Conservation (phyloP, 1,140 invertebrate genomes). For the Lutraria rhynchaena region DNA sequence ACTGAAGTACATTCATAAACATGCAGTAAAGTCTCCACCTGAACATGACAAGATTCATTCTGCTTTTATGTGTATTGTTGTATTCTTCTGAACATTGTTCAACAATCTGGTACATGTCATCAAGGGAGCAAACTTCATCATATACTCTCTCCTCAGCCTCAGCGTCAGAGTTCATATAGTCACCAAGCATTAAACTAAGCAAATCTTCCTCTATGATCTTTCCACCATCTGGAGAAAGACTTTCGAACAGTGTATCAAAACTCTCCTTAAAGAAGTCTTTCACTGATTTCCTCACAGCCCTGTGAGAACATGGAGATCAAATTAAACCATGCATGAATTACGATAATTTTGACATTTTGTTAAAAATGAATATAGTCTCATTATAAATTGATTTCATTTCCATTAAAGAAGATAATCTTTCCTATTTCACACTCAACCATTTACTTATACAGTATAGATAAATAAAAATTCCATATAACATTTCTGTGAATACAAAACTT, state of each 20-base stretch:
- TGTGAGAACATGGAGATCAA: too few species aligned
- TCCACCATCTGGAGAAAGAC: constrained; percentile 79
- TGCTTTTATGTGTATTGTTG: constrained; percentile 82
- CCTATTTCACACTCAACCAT: too few species aligned
- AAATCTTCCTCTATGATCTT: constrained; percentile 83
- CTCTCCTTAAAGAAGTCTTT: constrained; percentile 88
- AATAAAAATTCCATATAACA: too few species aligned
- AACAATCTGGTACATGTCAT: constrained; percentile 83
- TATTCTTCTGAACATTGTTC: constrained; percentile 81
- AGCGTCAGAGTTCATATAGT: constrained; percentile 92
- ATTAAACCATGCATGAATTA: too few species aligned
- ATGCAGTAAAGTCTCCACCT: constrained; percentile 77
- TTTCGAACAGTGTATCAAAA: constrained; percentile 85
- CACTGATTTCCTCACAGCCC: constrained; percentile 83
- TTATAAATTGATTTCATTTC: too few species aligned
- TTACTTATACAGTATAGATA: too few species aligned
- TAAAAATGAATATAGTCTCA: too few species aligned
- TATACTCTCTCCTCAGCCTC: constrained; percentile 91
- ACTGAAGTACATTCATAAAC: too few species aligned
- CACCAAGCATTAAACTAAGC: constrained; percentile 83
- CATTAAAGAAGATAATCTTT: too few species aligned
- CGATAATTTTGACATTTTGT: too few species aligned
- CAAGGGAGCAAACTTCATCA: constrained; percentile 90
- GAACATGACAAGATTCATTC: constrained; percentile 83
- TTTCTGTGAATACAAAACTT: too few species aligned